Percentiles rank a stretch among this genome's conserved stretches.
Conservation (phyloP, 2,888 invertebrate genomes). For the Lydus trimaculatus region DNA sequence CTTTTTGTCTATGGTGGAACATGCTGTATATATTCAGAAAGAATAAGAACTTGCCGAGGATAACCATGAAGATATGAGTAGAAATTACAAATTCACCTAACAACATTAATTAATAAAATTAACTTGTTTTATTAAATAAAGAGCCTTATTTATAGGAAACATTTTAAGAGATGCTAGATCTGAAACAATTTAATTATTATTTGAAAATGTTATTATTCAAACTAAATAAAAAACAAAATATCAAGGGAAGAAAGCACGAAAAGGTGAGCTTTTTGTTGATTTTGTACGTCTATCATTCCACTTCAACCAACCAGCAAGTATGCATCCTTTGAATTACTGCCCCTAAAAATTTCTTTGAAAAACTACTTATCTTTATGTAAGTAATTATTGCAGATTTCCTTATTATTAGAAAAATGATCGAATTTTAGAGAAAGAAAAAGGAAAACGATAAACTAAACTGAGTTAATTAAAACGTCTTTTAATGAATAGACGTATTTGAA, state of each 20-base stretch:
- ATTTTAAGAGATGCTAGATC: too few species aligned
- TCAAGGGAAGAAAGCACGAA: background rate
- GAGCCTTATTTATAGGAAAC: too few species aligned
- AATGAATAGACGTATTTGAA: too few species aligned
- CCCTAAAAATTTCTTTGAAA: background rate
- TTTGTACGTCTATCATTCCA: background rate
- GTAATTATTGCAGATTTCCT: background rate
- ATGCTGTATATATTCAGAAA: too few species aligned
- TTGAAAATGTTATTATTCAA: background rate
- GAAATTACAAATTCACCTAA: too few species aligned
- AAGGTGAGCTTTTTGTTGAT: background rate
- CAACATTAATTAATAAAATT: too few species aligned
- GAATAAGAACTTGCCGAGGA: too few species aligned
- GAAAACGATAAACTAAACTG: background rate
- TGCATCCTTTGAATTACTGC: background rate
- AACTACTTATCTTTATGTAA: slow-evolving; percentile 1
- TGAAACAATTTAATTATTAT: background rate
- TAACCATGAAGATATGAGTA: too few species aligned
- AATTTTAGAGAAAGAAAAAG: background rate
- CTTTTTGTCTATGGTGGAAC: too few species aligned
- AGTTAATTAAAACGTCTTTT: background rate
- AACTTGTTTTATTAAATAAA: too few species aligned
- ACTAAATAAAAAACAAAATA: background rate
- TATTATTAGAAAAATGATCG: background rate
- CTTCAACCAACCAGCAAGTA: background rate